phyloP scores from a whole-genome alignment of 1,140 invertebrate species.

The Polypedilum pembai region DNA sequence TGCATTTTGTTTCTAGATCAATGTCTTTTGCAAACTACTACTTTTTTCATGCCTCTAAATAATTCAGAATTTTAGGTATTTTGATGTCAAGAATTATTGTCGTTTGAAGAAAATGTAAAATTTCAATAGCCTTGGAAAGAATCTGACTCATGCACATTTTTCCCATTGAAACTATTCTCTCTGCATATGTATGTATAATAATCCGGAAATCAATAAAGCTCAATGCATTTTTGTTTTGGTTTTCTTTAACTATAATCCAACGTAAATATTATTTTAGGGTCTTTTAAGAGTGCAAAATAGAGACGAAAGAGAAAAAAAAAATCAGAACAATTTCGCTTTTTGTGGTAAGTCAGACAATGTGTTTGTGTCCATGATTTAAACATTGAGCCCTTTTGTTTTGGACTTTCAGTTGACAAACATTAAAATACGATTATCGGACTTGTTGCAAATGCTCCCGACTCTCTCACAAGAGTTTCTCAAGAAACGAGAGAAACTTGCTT shows the following conservation, averaged over 20 bases:
- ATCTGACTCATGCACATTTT: too few relatives aligned
- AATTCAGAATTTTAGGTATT: background rate
- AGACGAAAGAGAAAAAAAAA: too few relatives aligned
- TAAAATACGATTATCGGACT: constrained; percentile 25
- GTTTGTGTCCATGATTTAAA: background rate
- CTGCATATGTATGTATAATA: constrained; percentile 20
- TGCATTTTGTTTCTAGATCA: background rate
- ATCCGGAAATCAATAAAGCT: constrained; percentile 28
- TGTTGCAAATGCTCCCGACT: background rate
- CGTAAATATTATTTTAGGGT: constrained; percentile 25
- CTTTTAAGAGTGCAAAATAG: constrained; percentile 12
- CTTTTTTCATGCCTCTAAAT: too few relatives aligned
- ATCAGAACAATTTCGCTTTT: background rate
- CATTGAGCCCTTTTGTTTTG: background rate
- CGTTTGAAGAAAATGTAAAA: background rate
- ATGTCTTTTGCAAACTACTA: too few relatives aligned
- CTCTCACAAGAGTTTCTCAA: too few relatives aligned
- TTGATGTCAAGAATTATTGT: background rate
- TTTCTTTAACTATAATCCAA: constrained; percentile 25
- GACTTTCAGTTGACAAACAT: constrained; percentile 17
- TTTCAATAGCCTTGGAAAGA: background rate
- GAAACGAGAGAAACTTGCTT: background rate
- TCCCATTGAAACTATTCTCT: too few relatives aligned
- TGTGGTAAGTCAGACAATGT: background rate
- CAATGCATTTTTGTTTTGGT: background rate